These are phyloP conservation scores for Berghia stephanieae DNA, from an alignment of 1,140 invertebrate species.

Conservation along the genomic window DNA sequence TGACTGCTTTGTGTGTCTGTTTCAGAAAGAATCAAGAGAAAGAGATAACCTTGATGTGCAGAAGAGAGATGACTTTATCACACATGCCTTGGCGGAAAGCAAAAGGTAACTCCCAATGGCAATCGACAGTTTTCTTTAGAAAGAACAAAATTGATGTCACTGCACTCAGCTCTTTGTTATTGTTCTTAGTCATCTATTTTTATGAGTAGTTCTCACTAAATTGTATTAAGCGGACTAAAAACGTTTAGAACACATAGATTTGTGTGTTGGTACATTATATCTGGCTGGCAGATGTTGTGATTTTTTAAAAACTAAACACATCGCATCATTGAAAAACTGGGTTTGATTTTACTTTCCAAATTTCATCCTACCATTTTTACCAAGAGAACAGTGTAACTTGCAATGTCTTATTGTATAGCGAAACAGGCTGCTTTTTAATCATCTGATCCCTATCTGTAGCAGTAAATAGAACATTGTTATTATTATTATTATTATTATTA, in stretches of 20 bases:
- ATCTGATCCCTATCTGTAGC: too few relatives aligned
- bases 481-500: too few relatives aligned
- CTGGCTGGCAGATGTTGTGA: too few relatives aligned
- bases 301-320: neutral
- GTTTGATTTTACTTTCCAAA: too few relatives aligned
- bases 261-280: neutral
- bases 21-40: constrained; percentile 42
- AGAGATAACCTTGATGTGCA: constrained; percentile 47
- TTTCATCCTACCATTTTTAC: too few relatives aligned
- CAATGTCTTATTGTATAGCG: too few relatives aligned
- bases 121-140: neutral
- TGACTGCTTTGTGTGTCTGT: too few relatives aligned
- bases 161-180: neutral
- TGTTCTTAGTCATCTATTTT: neutral
- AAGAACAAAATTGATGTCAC: neutral
- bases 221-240: neutral
- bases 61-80: constrained; percentile 51
- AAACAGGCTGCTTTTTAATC: too few relatives aligned
- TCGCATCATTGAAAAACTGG: too few relatives aligned
- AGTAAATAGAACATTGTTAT: too few relatives aligned
- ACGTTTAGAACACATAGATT: neutral
- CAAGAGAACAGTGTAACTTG: too few relatives aligned
- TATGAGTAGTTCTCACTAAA: neutral
- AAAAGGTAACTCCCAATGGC: constrained; percentile 43
- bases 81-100: constrained; percentile 52